phyloP scores from a whole-genome alignment of 2,888 invertebrate genomes.

The Adelphocoris suturalis region DNA sequence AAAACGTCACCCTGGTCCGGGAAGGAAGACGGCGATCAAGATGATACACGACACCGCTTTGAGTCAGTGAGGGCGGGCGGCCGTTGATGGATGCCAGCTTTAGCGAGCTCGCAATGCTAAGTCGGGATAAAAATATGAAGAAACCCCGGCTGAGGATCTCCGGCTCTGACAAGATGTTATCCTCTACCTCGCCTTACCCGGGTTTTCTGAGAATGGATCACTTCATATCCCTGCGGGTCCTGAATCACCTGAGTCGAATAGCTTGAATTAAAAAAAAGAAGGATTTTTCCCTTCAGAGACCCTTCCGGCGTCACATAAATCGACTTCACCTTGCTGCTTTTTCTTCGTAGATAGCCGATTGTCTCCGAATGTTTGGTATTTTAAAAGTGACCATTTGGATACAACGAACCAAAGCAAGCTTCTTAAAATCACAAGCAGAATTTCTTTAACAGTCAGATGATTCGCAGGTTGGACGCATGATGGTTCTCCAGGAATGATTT shows the following conservation, averaged over 20 bases:
- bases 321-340: background rate
- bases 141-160: conserved; percentile 28
- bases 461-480: too few species aligned
- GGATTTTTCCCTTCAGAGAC: background rate
- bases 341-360: background rate
- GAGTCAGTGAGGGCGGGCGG: conserved; percentile 15
- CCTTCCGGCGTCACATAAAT: conserved; percentile 17
- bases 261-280: conserved; percentile 3
- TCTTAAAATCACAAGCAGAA: too few species aligned
- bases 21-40: conserved; percentile 8
- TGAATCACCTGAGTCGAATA: conserved; percentile 39
- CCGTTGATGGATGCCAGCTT: conserved; percentile 27
- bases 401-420: too few species aligned
- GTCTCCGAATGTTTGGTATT: background rate
- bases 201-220: conserved; percentile 17
- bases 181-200: background rate
- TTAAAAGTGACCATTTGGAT: too few species aligned
- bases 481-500: too few species aligned
- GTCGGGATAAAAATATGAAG: conserved; percentile 39
- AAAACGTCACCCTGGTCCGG: background rate
- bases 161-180: conserved; percentile 34
- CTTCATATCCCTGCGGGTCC: conserved; percentile 13
- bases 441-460: too few species aligned
- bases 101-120: conserved; percentile 19
- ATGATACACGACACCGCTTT: conserved; percentile 36